Conservation (phyloP, 2,797 vertebrate genomes). For the Rhabdophis nuchalis region DNA sequence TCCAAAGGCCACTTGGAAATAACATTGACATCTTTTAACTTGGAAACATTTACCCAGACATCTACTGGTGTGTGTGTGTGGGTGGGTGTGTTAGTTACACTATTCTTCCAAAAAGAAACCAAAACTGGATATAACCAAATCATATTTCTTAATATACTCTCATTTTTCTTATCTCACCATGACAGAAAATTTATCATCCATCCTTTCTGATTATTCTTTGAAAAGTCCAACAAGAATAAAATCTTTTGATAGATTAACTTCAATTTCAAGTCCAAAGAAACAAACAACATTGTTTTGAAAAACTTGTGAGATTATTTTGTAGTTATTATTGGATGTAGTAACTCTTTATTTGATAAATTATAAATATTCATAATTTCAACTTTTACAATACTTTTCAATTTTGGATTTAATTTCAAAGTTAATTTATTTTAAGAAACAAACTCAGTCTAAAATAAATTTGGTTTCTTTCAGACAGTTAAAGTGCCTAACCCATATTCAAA, state of each 20-base stretch:
- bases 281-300: neutral
- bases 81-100: neutral
- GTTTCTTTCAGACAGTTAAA: neutral
- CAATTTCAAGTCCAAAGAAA: neutral
- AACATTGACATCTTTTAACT: neutral
- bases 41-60: neutral
- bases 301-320: neutral
- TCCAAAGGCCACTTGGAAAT: neutral
- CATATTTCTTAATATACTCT: neutral
- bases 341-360: neutral
- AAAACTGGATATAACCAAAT: neutral
- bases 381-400: neutral
- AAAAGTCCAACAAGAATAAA: neutral
- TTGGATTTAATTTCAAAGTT: neutral
- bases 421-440: neutral
- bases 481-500: neutral
- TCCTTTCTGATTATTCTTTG: neutral
- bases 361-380: neutral
- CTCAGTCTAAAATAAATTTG: neutral
- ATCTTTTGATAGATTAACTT: neutral
- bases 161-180: neutral
- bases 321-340: neutral
- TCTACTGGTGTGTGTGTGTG: neutral
- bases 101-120: neutral
- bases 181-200: neutral